Evolutionary conservation across 1,140 invertebrate species (phyloP).

Genomic region (Pseudomyrmex cubaensis): DNA sequence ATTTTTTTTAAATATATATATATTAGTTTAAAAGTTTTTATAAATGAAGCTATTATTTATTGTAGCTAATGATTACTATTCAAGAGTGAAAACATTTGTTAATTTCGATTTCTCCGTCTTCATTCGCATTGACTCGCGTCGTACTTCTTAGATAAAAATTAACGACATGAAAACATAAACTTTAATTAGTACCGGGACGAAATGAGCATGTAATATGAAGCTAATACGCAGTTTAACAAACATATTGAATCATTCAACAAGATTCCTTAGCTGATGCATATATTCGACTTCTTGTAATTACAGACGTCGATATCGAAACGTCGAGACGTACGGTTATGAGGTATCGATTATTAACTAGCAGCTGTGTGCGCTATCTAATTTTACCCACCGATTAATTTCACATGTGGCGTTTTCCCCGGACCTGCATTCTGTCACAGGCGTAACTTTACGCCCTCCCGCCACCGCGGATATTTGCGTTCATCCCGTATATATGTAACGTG

Average conservation of each 20-base stretch:
- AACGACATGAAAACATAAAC: neutral
- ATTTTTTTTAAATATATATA: neutral
- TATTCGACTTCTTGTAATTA: neutral
- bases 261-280: neutral
- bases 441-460: constrained; percentile 10
- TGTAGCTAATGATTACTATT: neutral
- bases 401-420: constrained; percentile 28
- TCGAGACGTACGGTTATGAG: neutral
- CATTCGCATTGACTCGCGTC: neutral
- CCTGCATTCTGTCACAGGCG: neutral
- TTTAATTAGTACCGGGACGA: constrained; percentile 14
- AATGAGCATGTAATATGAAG: neutral
- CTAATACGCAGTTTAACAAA: constrained; percentile 1
- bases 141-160: neutral
- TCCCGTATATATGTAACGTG: constrained; percentile 9
- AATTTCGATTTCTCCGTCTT: neutral
- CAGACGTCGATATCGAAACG: neutral
- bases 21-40: neutral
- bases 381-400: constrained; percentile 38
- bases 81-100: neutral
- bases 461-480: constrained; percentile 40
- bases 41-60: constrained; percentile 1
- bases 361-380: constrained; percentile 20
- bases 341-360: constrained; percentile 26
- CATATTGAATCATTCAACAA: neutral